These are phyloP conservation scores for Alauda arvensis DNA, from an alignment of 2,797 vertebrate species.

Conservation along the genomic window DNA sequence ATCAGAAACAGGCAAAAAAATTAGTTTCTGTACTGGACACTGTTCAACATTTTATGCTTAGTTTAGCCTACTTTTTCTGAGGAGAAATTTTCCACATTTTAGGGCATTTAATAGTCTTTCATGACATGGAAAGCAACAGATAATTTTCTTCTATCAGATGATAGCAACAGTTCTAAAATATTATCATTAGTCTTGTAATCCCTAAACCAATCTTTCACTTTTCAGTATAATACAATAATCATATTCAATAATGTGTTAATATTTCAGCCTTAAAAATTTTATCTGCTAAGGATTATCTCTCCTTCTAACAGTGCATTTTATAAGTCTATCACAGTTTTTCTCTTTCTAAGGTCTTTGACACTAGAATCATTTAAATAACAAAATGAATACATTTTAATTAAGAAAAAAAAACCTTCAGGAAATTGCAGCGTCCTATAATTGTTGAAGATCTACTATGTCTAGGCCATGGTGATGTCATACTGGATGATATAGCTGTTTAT, in stretches of 20 bases:
- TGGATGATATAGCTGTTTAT: not conserved
- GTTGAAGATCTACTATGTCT: not conserved
- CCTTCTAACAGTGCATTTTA: not conserved
- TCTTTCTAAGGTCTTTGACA: constrained; percentile 1
- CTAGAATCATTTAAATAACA: not conserved
- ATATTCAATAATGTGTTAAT: not conserved
- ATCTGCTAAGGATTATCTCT: constrained; percentile 16
- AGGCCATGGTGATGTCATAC: not conserved
- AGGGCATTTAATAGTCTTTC: not conserved
- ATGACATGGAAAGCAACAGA: not conserved
- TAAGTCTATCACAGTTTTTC: constrained; percentile 1
- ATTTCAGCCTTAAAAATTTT: constrained; percentile 11
- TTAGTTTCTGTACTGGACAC: not conserved
- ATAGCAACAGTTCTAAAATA: not conserved
- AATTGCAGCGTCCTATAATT: not conserved
- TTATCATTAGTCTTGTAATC: not conserved
- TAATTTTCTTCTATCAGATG: not conserved
- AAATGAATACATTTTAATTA: constrained; percentile 16
- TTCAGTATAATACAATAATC: constrained; percentile 8
- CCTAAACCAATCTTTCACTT: not conserved
- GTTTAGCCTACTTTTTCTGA: not conserved
- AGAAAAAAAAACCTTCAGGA: not conserved
- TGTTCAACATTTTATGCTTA: not conserved
- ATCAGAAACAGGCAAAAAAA: not conserved
- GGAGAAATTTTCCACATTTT: not conserved